These are phyloP conservation scores for Tanypteryx hageni DNA, from an alignment of 2,888 invertebrate genomes.

Conservation along the genomic window DNA sequence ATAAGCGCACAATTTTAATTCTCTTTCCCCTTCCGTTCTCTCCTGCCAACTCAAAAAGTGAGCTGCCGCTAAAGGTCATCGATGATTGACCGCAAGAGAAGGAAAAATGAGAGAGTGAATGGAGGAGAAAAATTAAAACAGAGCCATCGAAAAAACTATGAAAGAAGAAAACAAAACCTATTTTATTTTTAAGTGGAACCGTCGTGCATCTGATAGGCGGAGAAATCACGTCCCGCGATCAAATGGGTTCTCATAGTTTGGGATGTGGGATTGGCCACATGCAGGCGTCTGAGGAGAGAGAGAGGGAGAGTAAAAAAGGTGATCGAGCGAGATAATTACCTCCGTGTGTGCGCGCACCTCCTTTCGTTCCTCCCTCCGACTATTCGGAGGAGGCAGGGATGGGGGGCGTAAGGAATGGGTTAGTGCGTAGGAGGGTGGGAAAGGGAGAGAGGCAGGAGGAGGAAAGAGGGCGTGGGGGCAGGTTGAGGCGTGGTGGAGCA, in stretches of 20 bases:
- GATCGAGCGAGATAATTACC: constrained; percentile 56
- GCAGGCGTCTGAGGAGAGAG: background rate
- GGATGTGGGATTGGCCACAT: constrained; percentile 40
- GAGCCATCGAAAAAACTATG: no score
- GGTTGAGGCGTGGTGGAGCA: background rate
- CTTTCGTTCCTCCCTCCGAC: background rate
- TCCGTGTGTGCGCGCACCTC: background rate
- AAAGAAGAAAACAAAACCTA: background rate
- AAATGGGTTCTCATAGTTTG: constrained; percentile 15
- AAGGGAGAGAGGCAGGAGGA: no score
- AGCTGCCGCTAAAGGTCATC: no score
- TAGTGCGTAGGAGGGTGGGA: background rate
- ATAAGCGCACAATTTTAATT: no score
- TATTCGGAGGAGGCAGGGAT: background rate
- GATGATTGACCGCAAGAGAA: no score
- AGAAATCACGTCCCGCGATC: constrained; percentile 21
- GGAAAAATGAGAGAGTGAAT: background rate
- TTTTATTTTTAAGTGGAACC: background rate
- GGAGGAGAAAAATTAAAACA: background rate
- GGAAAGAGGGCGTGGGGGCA: background rate
- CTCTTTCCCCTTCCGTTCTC: no score
- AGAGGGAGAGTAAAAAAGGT: background rate
- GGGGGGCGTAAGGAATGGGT: background rate
- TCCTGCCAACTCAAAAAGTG: no score
- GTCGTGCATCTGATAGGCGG: constrained; percentile 3